Base-by-base conservation (phyloP, 2,888 invertebrate species). In the Invenusta paracnida region DNA sequence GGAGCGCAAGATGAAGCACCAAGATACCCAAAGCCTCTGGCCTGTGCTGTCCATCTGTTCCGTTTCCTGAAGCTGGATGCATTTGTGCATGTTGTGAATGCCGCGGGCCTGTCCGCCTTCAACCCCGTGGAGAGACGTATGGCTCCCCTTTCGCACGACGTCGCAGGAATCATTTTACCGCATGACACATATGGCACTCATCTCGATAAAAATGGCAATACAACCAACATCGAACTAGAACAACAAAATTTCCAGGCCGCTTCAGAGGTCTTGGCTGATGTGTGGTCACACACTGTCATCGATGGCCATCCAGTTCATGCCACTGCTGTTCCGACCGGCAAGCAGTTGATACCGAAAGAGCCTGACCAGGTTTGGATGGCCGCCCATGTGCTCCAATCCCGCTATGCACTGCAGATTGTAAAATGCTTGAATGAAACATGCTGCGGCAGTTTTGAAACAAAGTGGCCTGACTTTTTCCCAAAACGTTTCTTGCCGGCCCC, bases 211-310 rank as follows among this genome's bases (percentile, higher is more conserved):
- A 83, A 87, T 84, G 89, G 89, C 2, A 88, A 87, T 85, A 90
- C 89, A 85, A 79, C 89, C 66, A 90, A 91, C 85, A 23, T 85
- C 93, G 93, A 89, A 94, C 93, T 86, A 94, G 94, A 82, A 82
- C 82, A n/a, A n/a, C n/a, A n/a, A n/a, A n/a, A n/a, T n/a, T n/a
- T n/a, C n/a, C n/a, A n/a, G n/a, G n/a, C n/a, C n/a, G n/a, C n/a
- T n/a, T n/a, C n/a, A n/a, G n/a, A n/a, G n/a, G n/a, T n/a, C n/a
- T n/a, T n/a, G n/a, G n/a, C n/a, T n/a, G n/a, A n/a, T n/a, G n/a
- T n/a, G n/a, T n/a, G n/a, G n/a, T n/a, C n/a, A n/a, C n/a, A n/a
- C n/a, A n/a, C n/a, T n/a, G n/a, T n/a, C n/a, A n/a, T n/a, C n/a
- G n/a, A n/a, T n/a, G n/a, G n/a, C 48, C 48, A 48, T 48, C 48